Conservation (phyloP, 1,140 invertebrate genomes). For the Tetragonula clypearis region DNA sequence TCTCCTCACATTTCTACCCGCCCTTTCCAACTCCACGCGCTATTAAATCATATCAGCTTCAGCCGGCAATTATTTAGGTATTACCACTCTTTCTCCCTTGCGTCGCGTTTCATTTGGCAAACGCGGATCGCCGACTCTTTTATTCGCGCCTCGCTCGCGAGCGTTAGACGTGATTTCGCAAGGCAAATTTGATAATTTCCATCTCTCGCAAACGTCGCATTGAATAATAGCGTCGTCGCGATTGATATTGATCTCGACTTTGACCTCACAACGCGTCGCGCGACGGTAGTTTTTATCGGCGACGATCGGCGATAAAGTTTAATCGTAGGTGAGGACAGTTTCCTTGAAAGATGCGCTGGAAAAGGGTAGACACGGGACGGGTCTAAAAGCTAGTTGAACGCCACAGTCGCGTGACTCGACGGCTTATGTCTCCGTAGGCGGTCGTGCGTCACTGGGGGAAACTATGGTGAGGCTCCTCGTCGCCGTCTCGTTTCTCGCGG, state of each 20-base stretch:
- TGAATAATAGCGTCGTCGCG: no score
- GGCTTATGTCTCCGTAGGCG: constrained; percentile 47
- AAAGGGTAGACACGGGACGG: background rate
- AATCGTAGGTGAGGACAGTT: constrained; percentile 7
- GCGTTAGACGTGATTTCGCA: background rate
- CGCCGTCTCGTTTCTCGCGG: constrained; percentile 56
- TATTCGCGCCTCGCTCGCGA: background rate
- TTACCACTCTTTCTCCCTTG: constrained; percentile 66
- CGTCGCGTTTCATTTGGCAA: constrained; percentile 27
- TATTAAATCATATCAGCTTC: constrained; percentile 76
- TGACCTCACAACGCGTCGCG: background rate
- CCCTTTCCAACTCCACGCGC: constrained; percentile 17
- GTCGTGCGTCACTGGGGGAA: constrained; percentile 33
- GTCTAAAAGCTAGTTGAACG: constrained; percentile 13
- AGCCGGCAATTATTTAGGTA: constrained; percentile 77
- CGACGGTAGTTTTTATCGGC: background rate
- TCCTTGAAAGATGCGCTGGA: background rate
- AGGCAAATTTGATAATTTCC: background rate
- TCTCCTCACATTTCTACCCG: background rate
- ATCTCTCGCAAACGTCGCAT: background rate
- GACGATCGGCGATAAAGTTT: background rate
- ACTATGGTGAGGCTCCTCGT: constrained; percentile 14
- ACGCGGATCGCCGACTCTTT: background rate
- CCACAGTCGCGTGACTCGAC: constrained; percentile 53
- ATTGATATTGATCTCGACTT: background rate